Evolutionary conservation across 2,113 vertebrate species (phyloP), one percentile per base, ranked within the genome.

Genomic region (Ceuthmochares aereus): DNA sequence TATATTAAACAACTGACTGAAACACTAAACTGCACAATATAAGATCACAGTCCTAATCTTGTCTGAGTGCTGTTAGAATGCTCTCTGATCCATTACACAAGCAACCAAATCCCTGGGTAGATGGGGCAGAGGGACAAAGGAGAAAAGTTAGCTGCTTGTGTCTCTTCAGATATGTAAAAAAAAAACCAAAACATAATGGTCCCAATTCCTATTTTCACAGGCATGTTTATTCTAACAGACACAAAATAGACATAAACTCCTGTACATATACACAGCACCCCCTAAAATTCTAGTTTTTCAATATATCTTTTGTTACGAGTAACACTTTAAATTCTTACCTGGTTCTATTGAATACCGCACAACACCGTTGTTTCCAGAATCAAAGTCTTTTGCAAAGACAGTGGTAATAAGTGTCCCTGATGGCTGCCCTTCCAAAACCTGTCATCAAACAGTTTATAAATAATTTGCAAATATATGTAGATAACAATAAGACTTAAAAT

Each of bases 301-400:
- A 15, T 26, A 3, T 27, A 62, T 20, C 10, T 47, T 81, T 75
- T 52, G 17, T 32, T 62, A 86, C 20, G 34, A 68, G 32, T 42
- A 86, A 47, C 40, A 66, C 42, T 42, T 56, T 7, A 52, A 81
- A 32, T 86, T 56, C 95, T 98, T 98, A 99, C 99, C 98, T 98
- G 98, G 84, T 79, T 96, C 97, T 80, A 99, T 5, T 10, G 98
- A 98, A 94, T 99, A 99, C 10, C 76, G 76, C 6, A 99, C 97
- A 9, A 98, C 98, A 80, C 98, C 96, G n/a, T 99, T 99, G 89
- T 97, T 98, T 91, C 99, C 99, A 87, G 98, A 97, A 95, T 99
- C 99, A 3, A 94, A 95, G 81, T 99, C 99, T 97, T 99, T 99
- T 68, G 99, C 99, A 97, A 99, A 99, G 90, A 99, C 45, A 60